These are phyloP conservation scores for Acropternis orthonyx DNA, from an alignment of 2,797 vertebrate species.

Conservation along the genomic window DNA sequence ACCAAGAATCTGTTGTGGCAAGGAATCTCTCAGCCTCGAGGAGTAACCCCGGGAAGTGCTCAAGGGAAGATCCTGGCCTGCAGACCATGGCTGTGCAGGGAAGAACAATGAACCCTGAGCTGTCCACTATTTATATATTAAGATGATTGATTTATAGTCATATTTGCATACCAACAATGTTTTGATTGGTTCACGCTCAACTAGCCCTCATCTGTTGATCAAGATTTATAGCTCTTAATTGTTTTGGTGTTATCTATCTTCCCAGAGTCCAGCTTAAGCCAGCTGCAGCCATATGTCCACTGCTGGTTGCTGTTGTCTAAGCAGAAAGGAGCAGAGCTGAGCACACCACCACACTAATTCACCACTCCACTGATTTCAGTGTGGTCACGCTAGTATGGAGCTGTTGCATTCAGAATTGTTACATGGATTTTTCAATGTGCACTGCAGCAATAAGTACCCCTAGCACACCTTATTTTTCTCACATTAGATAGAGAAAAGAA, in stretches of 20 bases:
- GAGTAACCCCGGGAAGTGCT: neutral
- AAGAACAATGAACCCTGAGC: neutral
- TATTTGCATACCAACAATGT: neutral
- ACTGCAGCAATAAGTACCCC: neutral
- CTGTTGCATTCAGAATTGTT: neutral
- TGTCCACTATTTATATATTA: neutral
- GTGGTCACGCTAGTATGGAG: neutral
- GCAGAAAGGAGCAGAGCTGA: neutral
- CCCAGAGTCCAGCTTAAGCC: no score
- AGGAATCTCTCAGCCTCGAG: rapidly evolving
- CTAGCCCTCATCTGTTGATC: neutral
- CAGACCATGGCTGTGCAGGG: rapidly evolving
- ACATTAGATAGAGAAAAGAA: neutral
- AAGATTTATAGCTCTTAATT: neutral
- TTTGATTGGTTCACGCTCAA: neutral
- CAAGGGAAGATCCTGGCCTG: neutral
- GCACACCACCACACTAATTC: neutral
- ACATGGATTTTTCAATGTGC: neutral
- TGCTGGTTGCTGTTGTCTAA: neutral
- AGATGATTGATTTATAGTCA: neutral
- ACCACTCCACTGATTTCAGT: neutral
- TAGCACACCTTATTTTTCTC: neutral
- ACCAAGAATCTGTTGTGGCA: neutral
- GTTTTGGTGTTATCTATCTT: neutral
- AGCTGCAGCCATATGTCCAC: neutral